These are phyloP conservation scores for Brachyopa scutellaris DNA, from an alignment of 2,888 invertebrate species.

Conservation along the genomic window DNA sequence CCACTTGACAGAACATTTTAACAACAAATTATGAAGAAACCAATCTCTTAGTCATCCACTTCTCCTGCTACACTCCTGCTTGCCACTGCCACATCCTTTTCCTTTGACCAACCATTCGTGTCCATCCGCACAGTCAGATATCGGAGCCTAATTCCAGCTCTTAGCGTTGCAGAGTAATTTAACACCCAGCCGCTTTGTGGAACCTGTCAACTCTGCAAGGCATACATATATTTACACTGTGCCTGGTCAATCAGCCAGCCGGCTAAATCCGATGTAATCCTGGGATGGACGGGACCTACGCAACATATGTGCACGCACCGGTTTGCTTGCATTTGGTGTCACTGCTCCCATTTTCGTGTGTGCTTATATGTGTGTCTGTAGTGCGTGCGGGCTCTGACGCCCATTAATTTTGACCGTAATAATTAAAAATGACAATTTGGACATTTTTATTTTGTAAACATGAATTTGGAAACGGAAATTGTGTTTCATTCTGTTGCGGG, in stretches of 20 bases:
- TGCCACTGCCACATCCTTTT: constrained; percentile 40
- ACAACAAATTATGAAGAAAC: constrained; percentile 71
- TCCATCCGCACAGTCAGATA: constrained; percentile 26
- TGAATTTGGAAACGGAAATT: constrained; percentile 56
- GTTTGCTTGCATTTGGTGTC: constrained; percentile 55
- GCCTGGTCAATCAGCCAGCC: constrained; percentile 26
- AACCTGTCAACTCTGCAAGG: constrained; percentile 65
- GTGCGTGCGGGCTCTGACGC: constrained; percentile 28
- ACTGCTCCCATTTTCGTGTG: constrained; percentile 53
- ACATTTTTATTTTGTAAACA: constrained; percentile 66
- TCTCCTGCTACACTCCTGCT: neutral
- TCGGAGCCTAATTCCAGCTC: constrained; percentile 60
- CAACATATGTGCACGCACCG: constrained; percentile 48
- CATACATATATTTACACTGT: constrained; percentile 38
- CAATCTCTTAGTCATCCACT: constrained; percentile 66
- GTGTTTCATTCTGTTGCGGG: constrained; percentile 36
- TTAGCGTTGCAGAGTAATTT: constrained; percentile 61
- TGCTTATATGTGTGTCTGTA: constrained; percentile 27
- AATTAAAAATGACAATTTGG: constrained; percentile 66
- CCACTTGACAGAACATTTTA: constrained; percentile 63
- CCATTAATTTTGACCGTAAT: constrained; percentile 21
- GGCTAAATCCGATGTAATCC: constrained; percentile 49
- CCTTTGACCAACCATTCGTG: constrained; percentile 22
- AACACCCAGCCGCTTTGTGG: constrained; percentile 55
- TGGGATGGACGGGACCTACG: constrained; percentile 54